Conservation (phyloP, 2,113 vertebrate species). For the Dipodomys ordii region DNA sequence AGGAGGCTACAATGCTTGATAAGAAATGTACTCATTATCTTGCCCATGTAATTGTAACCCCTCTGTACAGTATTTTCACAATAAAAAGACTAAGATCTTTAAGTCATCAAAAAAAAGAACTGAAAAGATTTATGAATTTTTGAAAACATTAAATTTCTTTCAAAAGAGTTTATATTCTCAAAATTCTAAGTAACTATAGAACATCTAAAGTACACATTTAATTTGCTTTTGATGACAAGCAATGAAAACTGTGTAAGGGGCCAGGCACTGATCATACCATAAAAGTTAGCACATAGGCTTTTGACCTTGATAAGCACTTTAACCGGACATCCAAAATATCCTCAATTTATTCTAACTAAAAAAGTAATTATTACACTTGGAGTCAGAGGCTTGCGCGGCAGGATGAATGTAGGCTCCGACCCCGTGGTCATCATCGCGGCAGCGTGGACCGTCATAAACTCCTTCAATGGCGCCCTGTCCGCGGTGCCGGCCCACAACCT, state of each 20-base stretch:
- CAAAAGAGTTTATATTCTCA: conserved; percentile 6
- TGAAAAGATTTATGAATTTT: conserved; percentile 26
- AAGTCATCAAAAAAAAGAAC: too few relatives aligned
- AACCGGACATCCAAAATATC: neutral
- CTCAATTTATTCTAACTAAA: conserved; percentile 26
- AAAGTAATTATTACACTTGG: fast-evolving
- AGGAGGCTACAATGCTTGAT: too few relatives aligned
- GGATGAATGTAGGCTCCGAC: conserved; percentile 79
- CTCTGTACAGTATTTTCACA: too few relatives aligned
- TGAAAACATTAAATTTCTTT: conserved; percentile 39
- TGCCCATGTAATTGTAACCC: too few relatives aligned
- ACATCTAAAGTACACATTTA: conserved; percentile 24
- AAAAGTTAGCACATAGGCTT: conserved; percentile 5
- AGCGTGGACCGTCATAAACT: conserved; percentile 94
- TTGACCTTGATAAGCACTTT: conserved; percentile 36
- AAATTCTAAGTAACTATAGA: conserved; percentile 21
- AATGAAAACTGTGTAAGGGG: neutral
- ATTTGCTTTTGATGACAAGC: conserved; percentile 47
- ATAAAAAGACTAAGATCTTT: too few relatives aligned
- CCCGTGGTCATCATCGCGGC: conserved; percentile 93
- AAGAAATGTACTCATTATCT: too few relatives aligned
- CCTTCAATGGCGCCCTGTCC: conserved; percentile 92
- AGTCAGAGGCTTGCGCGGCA: fast-evolving
- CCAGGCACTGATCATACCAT: neutral
- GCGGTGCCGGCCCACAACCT: conserved; percentile 90